Evolutionary conservation across 2,113 vertebrate genomes (phyloP).

Genomic region (Panthera tigris): DNA sequence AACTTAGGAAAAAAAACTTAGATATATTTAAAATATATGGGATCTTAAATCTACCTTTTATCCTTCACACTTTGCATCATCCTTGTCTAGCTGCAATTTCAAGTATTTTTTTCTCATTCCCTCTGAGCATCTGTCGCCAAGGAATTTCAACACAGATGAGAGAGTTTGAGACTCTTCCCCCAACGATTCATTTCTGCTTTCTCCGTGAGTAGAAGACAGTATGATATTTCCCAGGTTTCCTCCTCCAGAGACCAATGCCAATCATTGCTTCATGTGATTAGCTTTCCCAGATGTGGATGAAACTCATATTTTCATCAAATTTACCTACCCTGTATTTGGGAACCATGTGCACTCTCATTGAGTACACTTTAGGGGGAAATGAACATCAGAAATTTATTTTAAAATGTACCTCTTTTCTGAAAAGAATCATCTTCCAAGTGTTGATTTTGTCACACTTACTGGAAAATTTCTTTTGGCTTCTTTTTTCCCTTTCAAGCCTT

Average conservation of each 20-base stretch:
- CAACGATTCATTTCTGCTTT: not conserved
- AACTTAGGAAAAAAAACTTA: not conserved
- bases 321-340: not conserved
- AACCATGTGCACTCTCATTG: not conserved
- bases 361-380: not conserved
- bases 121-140: not conserved
- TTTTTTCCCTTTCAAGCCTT: not conserved
- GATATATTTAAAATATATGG: not conserved
- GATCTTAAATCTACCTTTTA: not conserved
- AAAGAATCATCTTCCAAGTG: not conserved
- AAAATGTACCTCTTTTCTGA: not conserved
- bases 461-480: not conserved
- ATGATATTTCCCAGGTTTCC: not conserved
- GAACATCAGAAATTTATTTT: not conserved
- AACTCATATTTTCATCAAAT: not conserved
- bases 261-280: not conserved
- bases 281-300: not conserved
- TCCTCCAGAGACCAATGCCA: not conserved
- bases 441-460: not conserved
- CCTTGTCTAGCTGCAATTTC: not conserved
- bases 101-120: not conserved
- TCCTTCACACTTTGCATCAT: not conserved
- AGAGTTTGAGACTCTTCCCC: not conserved
- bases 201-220: not conserved
- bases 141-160: not conserved